Conservation (phyloP, 2,113 vertebrate species). For the Puma concolor region DNA sequence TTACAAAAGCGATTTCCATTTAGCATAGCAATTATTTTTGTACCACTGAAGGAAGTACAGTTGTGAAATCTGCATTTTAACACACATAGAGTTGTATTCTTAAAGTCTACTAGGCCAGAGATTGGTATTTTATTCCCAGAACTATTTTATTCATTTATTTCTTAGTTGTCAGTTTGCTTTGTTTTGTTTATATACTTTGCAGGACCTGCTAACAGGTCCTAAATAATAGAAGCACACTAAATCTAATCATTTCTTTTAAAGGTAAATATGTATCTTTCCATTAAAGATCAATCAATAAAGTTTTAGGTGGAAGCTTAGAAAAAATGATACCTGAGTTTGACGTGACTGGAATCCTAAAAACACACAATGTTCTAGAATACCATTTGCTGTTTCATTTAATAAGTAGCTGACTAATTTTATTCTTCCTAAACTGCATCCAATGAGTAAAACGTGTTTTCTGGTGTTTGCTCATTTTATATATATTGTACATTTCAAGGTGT, state of each 20-base stretch:
- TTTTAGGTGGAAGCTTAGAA: slow-evolving; percentile 65
- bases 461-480: background rate
- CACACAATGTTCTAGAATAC: background rate
- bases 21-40: background rate
- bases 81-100: background rate
- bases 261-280: background rate
- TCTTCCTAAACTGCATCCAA: background rate
- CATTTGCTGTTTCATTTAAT: background rate
- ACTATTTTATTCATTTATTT: background rate
- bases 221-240: background rate
- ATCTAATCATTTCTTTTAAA: background rate
- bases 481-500: background rate
- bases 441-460: background rate
- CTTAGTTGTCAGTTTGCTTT: background rate
- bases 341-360: background rate
- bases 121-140: background rate
- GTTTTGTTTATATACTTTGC: background rate
- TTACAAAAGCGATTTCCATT: background rate
- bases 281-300: slow-evolving; percentile 39
- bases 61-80: slow-evolving; percentile 29
- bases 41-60: background rate
- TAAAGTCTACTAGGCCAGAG: background rate
- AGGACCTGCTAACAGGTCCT: background rate
- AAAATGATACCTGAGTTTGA: background rate
- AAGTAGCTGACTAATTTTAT: background rate